Percentiles rank a stretch among this genome's conserved stretches.
These are phyloP conservation scores for Halcyon senegalensis DNA, from an alignment of 2,113 vertebrate species.

Conservation along the genomic window DNA sequence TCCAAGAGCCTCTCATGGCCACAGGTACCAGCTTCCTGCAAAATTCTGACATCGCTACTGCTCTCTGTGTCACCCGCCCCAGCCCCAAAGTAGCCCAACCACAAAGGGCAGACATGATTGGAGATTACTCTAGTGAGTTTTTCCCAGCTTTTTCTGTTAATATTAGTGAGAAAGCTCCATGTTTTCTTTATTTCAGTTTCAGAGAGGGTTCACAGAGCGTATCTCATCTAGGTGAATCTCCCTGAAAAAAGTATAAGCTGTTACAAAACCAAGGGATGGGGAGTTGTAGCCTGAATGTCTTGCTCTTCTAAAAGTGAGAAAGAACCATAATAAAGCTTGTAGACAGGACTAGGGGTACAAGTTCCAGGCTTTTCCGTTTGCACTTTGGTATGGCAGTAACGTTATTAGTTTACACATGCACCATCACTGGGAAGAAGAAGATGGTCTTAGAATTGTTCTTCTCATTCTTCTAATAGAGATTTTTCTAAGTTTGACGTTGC, in stretches of 20 bases:
- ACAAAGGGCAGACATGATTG: neutral
- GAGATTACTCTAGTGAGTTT: neutral
- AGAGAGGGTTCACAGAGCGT: neutral
- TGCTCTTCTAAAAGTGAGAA: neutral
- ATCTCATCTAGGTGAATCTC: neutral
- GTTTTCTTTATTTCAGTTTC: neutral
- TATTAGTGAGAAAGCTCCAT: neutral
- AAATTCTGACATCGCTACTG: neutral
- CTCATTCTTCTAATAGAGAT: neutral
- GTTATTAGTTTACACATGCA: fast-evolving
- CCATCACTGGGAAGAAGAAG: neutral
- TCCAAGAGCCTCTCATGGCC: neutral
- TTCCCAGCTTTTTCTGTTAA: neutral
- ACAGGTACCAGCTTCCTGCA: neutral
- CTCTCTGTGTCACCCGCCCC: neutral
- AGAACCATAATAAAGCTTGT: neutral
- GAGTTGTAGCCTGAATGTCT: neutral
- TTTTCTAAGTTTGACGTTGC: neutral
- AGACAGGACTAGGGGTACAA: neutral
- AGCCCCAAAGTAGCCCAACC: no score
- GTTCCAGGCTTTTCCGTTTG: neutral
- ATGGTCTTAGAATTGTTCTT: neutral
- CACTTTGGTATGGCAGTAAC: neutral
- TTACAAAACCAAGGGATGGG: neutral
- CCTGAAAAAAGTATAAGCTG: neutral